Conservation (phyloP, 2,113 vertebrate species). For the Odontesthes bonariensis region DNA sequence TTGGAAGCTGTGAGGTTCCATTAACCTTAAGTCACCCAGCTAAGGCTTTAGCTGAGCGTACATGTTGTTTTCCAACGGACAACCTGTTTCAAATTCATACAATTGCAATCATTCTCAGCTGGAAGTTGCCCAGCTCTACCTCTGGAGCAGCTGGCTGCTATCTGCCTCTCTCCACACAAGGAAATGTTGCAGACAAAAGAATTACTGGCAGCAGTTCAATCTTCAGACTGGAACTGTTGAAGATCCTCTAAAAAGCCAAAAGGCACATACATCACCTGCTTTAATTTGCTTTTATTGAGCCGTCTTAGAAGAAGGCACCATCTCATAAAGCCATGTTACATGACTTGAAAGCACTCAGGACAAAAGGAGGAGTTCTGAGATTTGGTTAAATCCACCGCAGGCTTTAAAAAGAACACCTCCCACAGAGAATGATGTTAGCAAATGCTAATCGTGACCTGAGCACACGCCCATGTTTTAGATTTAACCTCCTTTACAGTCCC, state of each 20-base stretch:
- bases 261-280: slow-evolving; percentile 35
- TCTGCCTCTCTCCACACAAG: slow-evolving; percentile 30
- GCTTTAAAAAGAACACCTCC: slow-evolving; percentile 29
- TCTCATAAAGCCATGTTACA: slow-evolving; percentile 58
- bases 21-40: slow-evolving; percentile 41
- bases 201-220: slow-evolving; percentile 19
- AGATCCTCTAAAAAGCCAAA: slow-evolving; percentile 20
- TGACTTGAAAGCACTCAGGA: slow-evolving; percentile 44
- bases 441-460: slow-evolving; percentile 40
- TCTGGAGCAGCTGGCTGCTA: slow-evolving; percentile 52
- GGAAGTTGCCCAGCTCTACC: slow-evolving; percentile 28
- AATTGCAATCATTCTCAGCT: slow-evolving; percentile 30
- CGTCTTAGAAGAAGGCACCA: slow-evolving; percentile 33
- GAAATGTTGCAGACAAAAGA: slow-evolving; percentile 31
- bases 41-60: slow-evolving; percentile 33
- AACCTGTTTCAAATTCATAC: slow-evolving; percentile 41
- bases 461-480: neutral
- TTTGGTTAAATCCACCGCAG: slow-evolving; percentile 8
- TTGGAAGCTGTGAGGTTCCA: slow-evolving; percentile 37
- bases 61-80: slow-evolving; percentile 32
- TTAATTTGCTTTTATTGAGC: slow-evolving; percentile 49
- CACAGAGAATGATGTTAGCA: slow-evolving; percentile 8
- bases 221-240: slow-evolving; percentile 7
- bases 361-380: slow-evolving; percentile 12
- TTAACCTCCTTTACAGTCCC: slow-evolving; percentile 21